Conservation (phyloP, 2,113 vertebrate species). For the Verasper variegatus region DNA sequence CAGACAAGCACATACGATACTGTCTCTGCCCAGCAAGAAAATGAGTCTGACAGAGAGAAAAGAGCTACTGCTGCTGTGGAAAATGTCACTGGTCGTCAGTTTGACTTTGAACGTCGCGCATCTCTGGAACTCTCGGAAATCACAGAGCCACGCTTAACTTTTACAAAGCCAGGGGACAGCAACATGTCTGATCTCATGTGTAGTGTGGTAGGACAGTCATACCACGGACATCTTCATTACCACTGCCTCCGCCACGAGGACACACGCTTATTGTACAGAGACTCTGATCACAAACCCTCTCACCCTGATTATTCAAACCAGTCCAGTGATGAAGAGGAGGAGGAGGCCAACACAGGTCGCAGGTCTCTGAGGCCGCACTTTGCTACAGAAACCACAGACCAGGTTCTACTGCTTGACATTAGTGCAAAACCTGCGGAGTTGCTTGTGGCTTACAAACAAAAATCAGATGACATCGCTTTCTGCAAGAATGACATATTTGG, state of each 20-base stretch:
- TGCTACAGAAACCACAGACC: conserved; percentile 1
- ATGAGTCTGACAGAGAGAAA: neutral
- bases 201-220: conserved; percentile 30
- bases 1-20: conserved; percentile 10
- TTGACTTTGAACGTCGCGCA: neutral
- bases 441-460: conserved; percentile 37
- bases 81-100: neutral
- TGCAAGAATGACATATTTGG: conserved; percentile 3
- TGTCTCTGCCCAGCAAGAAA: neutral
- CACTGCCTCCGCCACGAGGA: conserved; percentile 44
- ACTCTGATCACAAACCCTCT: neutral
- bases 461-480: neutral
- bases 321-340: conserved; percentile 44
- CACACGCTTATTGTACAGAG: neutral
- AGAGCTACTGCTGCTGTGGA: neutral
- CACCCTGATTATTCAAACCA: conserved; percentile 1
- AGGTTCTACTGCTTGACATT: conserved; percentile 59
- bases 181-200: neutral
- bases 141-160: conserved; percentile 2
- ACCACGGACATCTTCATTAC: conserved; percentile 61
- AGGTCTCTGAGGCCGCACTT: conserved; percentile 21
- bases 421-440: conserved; percentile 48
- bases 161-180: conserved; percentile 2
- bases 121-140: conserved; percentile 8
- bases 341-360: neutral